Conservation (phyloP, 2,888 invertebrate species). For the Cephonodes hylas region DNA sequence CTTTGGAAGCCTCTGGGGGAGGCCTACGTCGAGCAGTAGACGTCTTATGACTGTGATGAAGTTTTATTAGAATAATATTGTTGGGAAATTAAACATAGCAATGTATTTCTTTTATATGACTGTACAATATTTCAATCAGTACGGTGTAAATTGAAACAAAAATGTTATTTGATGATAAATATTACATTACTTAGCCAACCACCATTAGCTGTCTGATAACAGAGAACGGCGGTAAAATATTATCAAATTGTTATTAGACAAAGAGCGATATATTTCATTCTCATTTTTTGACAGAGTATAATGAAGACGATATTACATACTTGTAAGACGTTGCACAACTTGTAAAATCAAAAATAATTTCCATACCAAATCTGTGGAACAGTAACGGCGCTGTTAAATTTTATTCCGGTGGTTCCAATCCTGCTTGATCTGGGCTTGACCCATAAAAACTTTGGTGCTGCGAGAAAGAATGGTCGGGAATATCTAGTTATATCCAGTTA, state of each 20-base stretch:
- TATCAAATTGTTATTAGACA: background rate
- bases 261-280: background rate
- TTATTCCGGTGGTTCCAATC: slow-evolving; percentile 50
- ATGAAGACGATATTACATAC: background rate
- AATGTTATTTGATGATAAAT: too few species aligned
- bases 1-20: too few species aligned
- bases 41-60: too few species aligned
- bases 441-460: slow-evolving; percentile 65
- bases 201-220: too few species aligned
- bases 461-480: slow-evolving; percentile 61
- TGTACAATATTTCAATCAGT: too few species aligned
- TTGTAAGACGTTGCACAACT: background rate
- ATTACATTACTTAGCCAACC: too few species aligned
- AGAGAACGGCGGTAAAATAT: too few species aligned
- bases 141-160: too few species aligned
- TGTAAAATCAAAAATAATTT: slow-evolving; percentile 23
- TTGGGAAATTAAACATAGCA: too few species aligned
- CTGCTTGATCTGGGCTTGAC: slow-evolving; percentile 72
- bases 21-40: too few species aligned
- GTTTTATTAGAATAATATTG: too few species aligned
- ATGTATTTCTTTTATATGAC: too few species aligned
- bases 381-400: slow-evolving; percentile 36
- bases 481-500: slow-evolving; percentile 69
- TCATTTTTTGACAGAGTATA: background rate
- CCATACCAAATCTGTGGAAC: slow-evolving; percentile 34